A percentile compares a stretch with the other conserved stretches of the same genome.
phyloP scores from a whole-genome alignment of 2,113 vertebrate species.

The Laticauda colubrina region DNA sequence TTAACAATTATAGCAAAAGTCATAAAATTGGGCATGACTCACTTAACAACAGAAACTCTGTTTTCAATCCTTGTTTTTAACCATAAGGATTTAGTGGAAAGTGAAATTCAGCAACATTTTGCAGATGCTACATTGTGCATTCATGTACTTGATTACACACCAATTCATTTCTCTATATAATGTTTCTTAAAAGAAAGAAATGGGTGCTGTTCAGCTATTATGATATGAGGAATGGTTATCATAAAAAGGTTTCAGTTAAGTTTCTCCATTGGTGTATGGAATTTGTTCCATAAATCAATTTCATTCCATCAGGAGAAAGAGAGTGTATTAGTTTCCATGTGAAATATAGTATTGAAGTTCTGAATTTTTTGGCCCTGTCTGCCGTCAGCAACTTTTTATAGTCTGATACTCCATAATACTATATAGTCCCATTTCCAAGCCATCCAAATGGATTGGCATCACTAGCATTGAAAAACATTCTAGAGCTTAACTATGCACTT shows the following conservation, averaged over 20 bases:
- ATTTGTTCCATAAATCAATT: not conserved
- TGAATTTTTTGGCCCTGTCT: not conserved
- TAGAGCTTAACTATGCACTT: not conserved
- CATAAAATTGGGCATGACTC: not conserved
- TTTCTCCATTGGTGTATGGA: not conserved
- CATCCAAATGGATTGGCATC: not conserved
- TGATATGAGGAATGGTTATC: not conserved
- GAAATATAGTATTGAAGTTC: not conserved
- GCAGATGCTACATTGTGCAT: not conserved
- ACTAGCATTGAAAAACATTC: not conserved
- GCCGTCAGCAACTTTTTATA: not conserved
- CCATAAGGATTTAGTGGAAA: not conserved
- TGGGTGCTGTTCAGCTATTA: not conserved
- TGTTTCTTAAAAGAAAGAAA: not conserved
- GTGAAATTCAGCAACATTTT: not conserved
- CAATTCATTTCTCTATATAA: not conserved
- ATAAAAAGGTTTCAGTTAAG: not conserved
- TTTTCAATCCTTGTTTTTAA: not conserved
- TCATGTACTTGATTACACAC: not conserved
- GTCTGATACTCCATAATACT: not conserved
- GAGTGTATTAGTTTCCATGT: not conserved
- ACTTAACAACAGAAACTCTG: not conserved
- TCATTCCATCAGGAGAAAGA: not conserved
- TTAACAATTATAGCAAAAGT: not conserved
- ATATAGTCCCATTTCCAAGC: not conserved